Evolutionary conservation across 2,797 vertebrate genomes (phyloP).

Genomic region (Xiphorhynchus erythropygius): DNA sequence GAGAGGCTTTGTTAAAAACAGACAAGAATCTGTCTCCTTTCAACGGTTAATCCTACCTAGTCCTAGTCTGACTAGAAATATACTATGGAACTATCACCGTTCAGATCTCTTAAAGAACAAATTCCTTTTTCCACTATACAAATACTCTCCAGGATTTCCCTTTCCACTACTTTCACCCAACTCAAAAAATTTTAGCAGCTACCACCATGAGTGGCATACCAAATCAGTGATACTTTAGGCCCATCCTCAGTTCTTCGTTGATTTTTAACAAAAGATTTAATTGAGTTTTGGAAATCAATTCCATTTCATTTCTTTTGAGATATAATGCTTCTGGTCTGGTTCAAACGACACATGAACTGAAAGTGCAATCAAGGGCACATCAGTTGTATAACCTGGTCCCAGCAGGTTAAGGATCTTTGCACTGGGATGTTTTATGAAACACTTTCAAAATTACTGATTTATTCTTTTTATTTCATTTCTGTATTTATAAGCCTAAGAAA

Average conservation of each 20-base stretch:
- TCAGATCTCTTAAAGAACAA: not conserved
- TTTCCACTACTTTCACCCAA: not conserved
- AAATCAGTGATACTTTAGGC: not conserved
- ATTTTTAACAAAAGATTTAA: not conserved
- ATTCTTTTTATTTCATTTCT: not conserved
- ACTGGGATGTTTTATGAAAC: not conserved
- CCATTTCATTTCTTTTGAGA: not conserved
- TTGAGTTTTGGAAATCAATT: not conserved
- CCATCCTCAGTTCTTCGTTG: not conserved
- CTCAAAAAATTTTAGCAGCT: not conserved
- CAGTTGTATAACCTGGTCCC: not conserved
- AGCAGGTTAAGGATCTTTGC: not conserved
- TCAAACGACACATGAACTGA: accelerated
- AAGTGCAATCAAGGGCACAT: not conserved
- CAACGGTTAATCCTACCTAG: not conserved
- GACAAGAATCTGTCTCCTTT: not conserved
- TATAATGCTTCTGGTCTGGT: not conserved
- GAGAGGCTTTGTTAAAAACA: not conserved
- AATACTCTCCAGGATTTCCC: not conserved
- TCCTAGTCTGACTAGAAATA: not conserved
- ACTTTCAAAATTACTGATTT: not conserved
- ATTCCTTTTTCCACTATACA: not conserved
- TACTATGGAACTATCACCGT: not conserved
- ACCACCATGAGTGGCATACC: accelerated
- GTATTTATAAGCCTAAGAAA: not conserved